Conservation (phyloP, 1,140 invertebrate genomes). For the Bombus affinis region DNA sequence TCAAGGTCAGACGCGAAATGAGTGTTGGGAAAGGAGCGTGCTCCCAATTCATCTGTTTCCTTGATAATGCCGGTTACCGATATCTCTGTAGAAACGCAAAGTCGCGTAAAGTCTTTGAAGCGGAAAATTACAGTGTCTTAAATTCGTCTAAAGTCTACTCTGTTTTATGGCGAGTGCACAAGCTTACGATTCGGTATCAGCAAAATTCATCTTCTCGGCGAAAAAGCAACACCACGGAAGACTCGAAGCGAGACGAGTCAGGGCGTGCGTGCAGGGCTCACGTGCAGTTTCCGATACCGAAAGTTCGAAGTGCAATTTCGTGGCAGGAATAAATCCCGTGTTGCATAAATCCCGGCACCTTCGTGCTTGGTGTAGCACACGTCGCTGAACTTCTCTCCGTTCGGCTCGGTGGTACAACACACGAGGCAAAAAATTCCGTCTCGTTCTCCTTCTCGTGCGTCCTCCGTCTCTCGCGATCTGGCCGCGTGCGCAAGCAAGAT, state of each 20-base stretch:
- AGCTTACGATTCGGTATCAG: too few species aligned
- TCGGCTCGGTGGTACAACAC: neutral
- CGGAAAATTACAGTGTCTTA: too few species aligned
- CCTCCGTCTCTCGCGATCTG: constrained; percentile 6
- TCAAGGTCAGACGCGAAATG: constrained; percentile 5
- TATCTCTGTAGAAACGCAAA: too few species aligned
- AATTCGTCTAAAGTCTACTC: too few species aligned
- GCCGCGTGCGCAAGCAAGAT: constrained; percentile 20
- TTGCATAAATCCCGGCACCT: constrained; percentile 60
- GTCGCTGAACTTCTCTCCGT: constrained; percentile 51
- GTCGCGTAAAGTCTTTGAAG: too few species aligned
- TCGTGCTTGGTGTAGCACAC: constrained; percentile 39
- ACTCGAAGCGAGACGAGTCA: neutral
- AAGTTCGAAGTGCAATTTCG: constrained; percentile 55
- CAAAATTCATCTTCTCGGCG: too few species aligned
- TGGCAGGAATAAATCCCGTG: constrained; percentile 55
- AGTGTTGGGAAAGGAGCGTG: neutral
- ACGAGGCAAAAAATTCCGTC: neutral
- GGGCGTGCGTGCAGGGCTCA: constrained; percentile 11
- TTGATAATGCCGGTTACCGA: neutral
- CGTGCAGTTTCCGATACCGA: constrained; percentile 38
- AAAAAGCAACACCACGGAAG: too few species aligned
- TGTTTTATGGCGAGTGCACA: too few species aligned
- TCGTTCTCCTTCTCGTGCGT: neutral
- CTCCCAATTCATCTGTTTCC: neutral